These are phyloP conservation scores for Hoplostethus mediterraneus DNA, from an alignment of 2,797 vertebrate species.

Conservation along the genomic window DNA sequence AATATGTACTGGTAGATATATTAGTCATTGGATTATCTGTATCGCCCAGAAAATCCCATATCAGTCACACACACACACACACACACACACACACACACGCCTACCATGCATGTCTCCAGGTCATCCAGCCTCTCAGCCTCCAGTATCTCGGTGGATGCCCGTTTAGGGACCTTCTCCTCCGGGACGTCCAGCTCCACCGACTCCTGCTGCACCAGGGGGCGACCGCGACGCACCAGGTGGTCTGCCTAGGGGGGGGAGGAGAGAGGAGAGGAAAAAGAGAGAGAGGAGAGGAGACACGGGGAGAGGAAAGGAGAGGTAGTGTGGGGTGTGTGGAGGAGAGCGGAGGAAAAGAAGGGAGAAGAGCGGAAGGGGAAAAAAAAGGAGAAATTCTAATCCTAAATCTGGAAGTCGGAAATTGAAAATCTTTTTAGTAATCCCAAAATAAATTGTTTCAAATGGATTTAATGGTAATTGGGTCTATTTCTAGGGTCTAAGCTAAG, in stretches of 20 bases:
- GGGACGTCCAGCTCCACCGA: constrained; percentile 89
- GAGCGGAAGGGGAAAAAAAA: neutral
- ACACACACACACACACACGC: constrained; percentile 1
- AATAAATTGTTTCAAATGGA: too few relatives aligned
- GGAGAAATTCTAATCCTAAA: too few relatives aligned
- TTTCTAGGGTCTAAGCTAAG: too few relatives aligned
- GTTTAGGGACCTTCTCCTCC: constrained; percentile 89
- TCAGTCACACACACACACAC: neutral
- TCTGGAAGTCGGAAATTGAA: too few relatives aligned
- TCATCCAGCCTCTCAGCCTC: constrained; percentile 95
- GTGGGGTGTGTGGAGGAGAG: neutral
- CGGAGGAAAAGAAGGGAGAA: neutral
- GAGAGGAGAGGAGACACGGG: constrained; percentile 2
- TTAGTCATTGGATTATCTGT: too few relatives aligned
- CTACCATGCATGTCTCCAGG: constrained; percentile 95
- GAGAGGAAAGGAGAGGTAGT: neutral
- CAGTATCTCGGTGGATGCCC: constrained; percentile 87
- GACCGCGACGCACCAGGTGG: constrained; percentile 90
- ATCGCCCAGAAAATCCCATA: too few relatives aligned
- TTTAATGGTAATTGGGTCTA: too few relatives aligned
- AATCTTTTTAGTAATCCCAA: too few relatives aligned
- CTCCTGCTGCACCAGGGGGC: constrained; percentile 88
- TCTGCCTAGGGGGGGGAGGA: constrained; percentile 84
- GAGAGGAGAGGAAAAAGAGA: too few relatives aligned
- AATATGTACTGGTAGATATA: too few relatives aligned